A percentile compares a stretch with the other conserved stretches of the same genome.
phyloP scores from a whole-genome alignment of 2,797 vertebrate genomes.

The Lycodopsis pacificus region DNA sequence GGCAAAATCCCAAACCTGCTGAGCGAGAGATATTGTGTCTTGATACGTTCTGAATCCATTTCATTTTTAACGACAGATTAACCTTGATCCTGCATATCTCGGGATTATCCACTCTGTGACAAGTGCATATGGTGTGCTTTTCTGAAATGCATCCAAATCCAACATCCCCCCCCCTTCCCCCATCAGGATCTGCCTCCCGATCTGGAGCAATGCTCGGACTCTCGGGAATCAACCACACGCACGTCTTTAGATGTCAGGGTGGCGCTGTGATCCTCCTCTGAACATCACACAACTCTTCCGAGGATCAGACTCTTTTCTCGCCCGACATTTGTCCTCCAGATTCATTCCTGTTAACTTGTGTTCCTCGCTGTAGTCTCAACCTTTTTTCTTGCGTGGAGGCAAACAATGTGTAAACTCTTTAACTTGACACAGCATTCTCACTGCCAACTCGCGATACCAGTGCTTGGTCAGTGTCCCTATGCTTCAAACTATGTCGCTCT shows the following conservation, averaged over 20 bases:
- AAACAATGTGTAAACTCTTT: not conserved
- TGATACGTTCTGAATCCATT: constrained; percentile 74
- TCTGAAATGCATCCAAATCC: constrained; percentile 69
- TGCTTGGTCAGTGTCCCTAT: not conserved
- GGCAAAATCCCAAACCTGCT: constrained; percentile 66
- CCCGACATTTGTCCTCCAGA: constrained; percentile 53
- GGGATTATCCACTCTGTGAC: constrained; percentile 82
- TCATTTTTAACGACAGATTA: constrained; percentile 84
- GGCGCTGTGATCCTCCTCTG: constrained; percentile 48
- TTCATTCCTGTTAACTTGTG: constrained; percentile 49
- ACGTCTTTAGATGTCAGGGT: constrained; percentile 53
- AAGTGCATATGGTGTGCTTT: constrained; percentile 80
- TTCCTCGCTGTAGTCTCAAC: constrained; percentile 17
- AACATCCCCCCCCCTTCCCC: constrained; percentile 4
- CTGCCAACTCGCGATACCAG: not conserved
- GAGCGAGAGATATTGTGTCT: constrained; percentile 64
- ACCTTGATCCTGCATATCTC: constrained; percentile 81
- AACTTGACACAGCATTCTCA: not conserved
- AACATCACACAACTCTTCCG: constrained; percentile 47
- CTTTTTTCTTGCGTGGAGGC: constrained; percentile 19
- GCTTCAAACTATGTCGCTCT: not conserved
- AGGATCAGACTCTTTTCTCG: constrained; percentile 29
- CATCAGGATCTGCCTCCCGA: constrained; percentile 25
- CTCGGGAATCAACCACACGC: constrained; percentile 25
- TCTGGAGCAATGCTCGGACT: constrained; percentile 33